Evolutionary conservation across 2,888 invertebrate species (phyloP), one percentile per base, ranked within the genome.

Genomic region (Dione juno): DNA sequence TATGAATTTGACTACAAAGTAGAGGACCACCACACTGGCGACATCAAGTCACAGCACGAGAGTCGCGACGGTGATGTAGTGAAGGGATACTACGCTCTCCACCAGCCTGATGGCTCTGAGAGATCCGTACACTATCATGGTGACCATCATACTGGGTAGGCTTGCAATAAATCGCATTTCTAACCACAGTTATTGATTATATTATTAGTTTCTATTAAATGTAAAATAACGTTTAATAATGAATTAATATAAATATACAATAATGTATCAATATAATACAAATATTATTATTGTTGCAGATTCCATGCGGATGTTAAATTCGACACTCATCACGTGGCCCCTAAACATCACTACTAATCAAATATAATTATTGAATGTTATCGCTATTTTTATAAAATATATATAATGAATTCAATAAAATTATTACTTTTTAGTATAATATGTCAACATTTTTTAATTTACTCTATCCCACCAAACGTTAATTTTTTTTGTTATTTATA

Each of bases 121-220:
- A 85, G 93, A 76, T 88, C 87, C n/a, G 93, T 93, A 21, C 87
- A 90, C 75, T 93, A 93, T 80, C 86, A 85, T 74, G 91, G 90
- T n/a, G 91, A 91, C 77, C 84, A 90, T 73, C 86, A 89, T 71
- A 81, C 81, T 65, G 92, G 80, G 80, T 80, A 70, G 77, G 75
- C 19, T 2, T 9, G 7, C 21, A 5, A 21, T 52, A 11, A 10
- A 50, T 19, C 1, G 19, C 10, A 50, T 16, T 50, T n/a, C n/a
- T n/a, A n/a, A n/a, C n/a, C n/a, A n/a, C n/a, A n/a, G n/a, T n/a
- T n/a, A n/a, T n/a, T n/a, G n/a, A n/a, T n/a, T n/a, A n/a, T n/a
- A n/a, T n/a, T n/a, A n/a, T n/a, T n/a, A n/a, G n/a, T n/a, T 16
- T 1, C 16, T n/a, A 10, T 57, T 11, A 11, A 10, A 13, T 37